Evolutionary conservation across 1,140 invertebrate genomes (phyloP).

Genomic region (Bombus balteatus): DNA sequence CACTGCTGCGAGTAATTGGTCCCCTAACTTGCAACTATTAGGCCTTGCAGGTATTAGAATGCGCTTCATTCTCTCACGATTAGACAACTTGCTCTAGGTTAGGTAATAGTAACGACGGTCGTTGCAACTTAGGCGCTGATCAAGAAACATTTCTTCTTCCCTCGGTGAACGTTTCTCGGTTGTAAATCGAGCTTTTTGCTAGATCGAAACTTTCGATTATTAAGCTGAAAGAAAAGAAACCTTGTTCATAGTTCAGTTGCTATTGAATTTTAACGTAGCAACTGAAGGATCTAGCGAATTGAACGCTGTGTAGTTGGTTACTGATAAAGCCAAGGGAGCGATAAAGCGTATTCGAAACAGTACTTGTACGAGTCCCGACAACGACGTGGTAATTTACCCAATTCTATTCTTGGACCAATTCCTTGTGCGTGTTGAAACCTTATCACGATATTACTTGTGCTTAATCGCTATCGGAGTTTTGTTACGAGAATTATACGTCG

Average conservation of each 20-base stretch:
- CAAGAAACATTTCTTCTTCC: constrained; percentile 6
- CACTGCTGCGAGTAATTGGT: constrained; percentile 39
- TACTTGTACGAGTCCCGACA: too few species aligned
- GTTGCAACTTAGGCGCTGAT: background rate
- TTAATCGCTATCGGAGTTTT: background rate
- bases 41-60: constrained; percentile 32
- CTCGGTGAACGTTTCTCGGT: background rate
- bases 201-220: background rate
- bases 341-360: too few species aligned
- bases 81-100: constrained; percentile 22
- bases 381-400: background rate
- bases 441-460: background rate
- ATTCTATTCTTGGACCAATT: background rate
- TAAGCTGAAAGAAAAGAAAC: background rate
- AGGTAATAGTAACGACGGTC: constrained; percentile 13
- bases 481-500: background rate
- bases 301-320: too few species aligned
- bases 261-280: too few species aligned
- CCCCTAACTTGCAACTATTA: constrained; percentile 23
- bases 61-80: constrained; percentile 3
- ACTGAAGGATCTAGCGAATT: background rate
- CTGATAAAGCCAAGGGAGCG: too few species aligned
- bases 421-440: background rate
- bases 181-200: background rate
- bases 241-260: too few species aligned